These are phyloP conservation scores for Cheilosia grossa DNA, from an alignment of 2,888 invertebrate genomes.

Conservation along the genomic window DNA sequence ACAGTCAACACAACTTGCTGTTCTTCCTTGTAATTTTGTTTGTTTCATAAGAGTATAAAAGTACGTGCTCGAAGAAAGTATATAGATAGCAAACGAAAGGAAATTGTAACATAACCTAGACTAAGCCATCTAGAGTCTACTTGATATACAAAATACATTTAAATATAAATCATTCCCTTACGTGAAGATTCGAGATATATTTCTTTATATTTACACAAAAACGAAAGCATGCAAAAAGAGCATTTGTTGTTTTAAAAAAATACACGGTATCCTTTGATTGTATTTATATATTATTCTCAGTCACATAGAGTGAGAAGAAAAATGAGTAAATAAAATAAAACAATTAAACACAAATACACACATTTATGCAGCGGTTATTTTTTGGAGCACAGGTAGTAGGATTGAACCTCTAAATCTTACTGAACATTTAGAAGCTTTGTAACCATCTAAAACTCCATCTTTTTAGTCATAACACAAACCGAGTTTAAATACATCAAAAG, in stretches of 20 bases:
- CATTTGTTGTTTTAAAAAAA: constrained; percentile 17
- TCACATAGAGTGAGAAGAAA: not conserved
- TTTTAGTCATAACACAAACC: constrained; percentile 58
- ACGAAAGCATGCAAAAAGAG: constrained; percentile 55
- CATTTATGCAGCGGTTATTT: constrained; percentile 51
- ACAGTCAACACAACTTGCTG: not conserved
- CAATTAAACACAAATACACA: constrained; percentile 56
- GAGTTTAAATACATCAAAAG: constrained; percentile 47
- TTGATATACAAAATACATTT: constrained; percentile 10
- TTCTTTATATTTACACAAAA: constrained; percentile 47
- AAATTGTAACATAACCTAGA: not conserved
- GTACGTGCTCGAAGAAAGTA: not conserved
- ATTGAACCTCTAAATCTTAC: constrained; percentile 52
- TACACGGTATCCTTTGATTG: not conserved
- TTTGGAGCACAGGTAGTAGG: constrained; percentile 47
- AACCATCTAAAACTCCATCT: constrained; percentile 63
- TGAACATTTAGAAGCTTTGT: constrained; percentile 66
- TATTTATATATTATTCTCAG: not conserved
- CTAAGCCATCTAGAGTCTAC: not conserved
- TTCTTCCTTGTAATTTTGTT: constrained; percentile 4
- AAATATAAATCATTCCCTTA: constrained; percentile 50
- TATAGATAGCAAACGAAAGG: not conserved
- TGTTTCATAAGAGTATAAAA: constrained; percentile 3
- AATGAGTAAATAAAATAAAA: not conserved
- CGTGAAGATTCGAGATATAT: constrained; percentile 58